phyloP scores from a whole-genome alignment of 2,888 invertebrate species.

The Elegia similella region DNA sequence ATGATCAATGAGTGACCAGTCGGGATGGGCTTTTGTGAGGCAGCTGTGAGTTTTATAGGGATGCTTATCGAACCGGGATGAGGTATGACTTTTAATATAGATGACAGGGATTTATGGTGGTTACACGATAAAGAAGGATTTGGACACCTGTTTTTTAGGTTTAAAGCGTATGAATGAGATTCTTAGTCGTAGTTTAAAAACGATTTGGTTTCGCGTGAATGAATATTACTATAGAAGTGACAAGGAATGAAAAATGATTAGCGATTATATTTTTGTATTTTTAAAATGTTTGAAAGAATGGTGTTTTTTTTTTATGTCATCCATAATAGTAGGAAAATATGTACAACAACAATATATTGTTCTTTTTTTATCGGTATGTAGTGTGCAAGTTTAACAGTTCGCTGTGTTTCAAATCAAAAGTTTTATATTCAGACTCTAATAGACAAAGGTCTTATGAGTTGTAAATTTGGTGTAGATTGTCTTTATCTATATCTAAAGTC shows the following conservation, averaged over 20 bases:
- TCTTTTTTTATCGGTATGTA: no score
- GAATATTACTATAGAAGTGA: background rate
- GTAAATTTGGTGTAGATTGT: no score
- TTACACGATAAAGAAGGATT: constrained; percentile 5
- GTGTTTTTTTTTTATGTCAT: no score
- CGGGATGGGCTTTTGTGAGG: constrained; percentile 60
- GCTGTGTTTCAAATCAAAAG: no score
- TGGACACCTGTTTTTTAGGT: constrained; percentile 9
- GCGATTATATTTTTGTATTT: background rate
- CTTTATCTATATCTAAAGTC: no score
- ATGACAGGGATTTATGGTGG: constrained; percentile 16
- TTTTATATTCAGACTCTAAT: no score
- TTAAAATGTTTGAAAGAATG: no score
- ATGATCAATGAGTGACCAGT: constrained; percentile 77
- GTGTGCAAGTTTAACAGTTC: no score
- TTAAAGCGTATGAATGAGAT: background rate
- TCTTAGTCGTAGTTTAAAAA: background rate
- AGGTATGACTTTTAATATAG: constrained; percentile 44
- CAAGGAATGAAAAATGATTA: background rate
- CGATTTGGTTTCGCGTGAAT: constrained; percentile 3
- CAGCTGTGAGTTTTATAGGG: constrained; percentile 72
- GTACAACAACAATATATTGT: no score
- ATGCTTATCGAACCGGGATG: constrained; percentile 54
- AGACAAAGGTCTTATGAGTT: no score
- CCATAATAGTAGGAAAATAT: no score